Evolutionary conservation across 2,888 invertebrate species (phyloP).

Genomic region (Crepidodera aurea): DNA sequence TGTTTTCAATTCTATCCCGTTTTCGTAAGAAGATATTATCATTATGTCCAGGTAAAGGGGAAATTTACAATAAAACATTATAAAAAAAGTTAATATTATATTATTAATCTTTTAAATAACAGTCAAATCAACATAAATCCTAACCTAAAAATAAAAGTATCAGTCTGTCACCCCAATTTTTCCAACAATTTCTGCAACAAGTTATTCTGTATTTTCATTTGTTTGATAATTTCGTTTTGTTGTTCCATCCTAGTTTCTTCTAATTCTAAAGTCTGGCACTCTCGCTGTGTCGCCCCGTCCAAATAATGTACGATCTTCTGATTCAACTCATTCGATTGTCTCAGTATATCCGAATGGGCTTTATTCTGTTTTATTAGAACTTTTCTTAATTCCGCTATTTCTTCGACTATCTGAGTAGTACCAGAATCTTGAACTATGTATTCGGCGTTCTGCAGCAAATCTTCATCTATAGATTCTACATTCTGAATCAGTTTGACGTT

Average conservation of each 20-base stretch:
- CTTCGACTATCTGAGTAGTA: slow-evolving; percentile 29
- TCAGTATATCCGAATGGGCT: slow-evolving; percentile 26
- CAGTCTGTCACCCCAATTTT: slow-evolving; percentile 26
- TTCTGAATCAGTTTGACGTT: slow-evolving; percentile 21
- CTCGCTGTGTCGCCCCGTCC: slow-evolving; percentile 28
- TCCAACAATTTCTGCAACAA: slow-evolving; percentile 39
- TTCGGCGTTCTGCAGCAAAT: slow-evolving; percentile 15
- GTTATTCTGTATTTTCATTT: slow-evolving; percentile 39
- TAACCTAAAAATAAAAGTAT: too few species aligned
- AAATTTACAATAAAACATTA: too few species aligned
- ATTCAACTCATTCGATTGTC: slow-evolving; percentile 29
- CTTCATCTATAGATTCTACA: slow-evolving; percentile 10
- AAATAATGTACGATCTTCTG: slow-evolving; percentile 33
- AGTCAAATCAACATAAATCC: too few species aligned
- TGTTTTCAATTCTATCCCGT: too few species aligned
- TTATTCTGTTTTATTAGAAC: slow-evolving; percentile 30
- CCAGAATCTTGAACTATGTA: slow-evolving; percentile 30
- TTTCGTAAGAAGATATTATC: too few species aligned
- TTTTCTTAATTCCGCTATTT: slow-evolving; percentile 31
- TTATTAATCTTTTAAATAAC: too few species aligned
- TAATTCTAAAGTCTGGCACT: slow-evolving; percentile 31
- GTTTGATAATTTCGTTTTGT: slow-evolving; percentile 39
- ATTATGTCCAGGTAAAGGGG: too few species aligned
- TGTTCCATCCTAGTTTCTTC: slow-evolving; percentile 35
- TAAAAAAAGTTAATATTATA: too few species aligned